Evolutionary conservation across 2,888 invertebrate genomes (phyloP), one percentile per base, ranked within the genome.

Genomic region (Andrena marginata): DNA sequence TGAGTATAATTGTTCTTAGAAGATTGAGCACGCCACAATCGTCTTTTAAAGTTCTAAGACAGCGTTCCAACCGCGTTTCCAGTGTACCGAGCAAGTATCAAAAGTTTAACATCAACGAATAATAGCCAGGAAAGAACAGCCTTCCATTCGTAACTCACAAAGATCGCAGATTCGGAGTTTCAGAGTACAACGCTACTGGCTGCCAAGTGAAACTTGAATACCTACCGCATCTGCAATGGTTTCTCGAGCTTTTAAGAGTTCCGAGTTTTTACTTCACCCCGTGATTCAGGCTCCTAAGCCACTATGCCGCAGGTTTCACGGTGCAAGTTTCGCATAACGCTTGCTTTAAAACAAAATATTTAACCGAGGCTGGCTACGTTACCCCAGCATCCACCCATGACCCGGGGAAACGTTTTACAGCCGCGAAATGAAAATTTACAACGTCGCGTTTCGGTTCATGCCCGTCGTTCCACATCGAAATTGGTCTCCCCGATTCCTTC

Each of bases 401-500:
- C 23, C 56, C 35, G 13, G 31, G 31, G 20, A 71, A 33, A 73
- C 35, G 75, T 49, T 54, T 26, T 49, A 56, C 35, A 35, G 51
- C 42, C n/a, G 23, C 33, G n/a, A 42, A 64, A 78, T 56, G 74
- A 69, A 29, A 63, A 60, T 62, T 42, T 64, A 65, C 54, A 42
- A 42, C 26, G 16, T 23, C 3, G 23, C 23, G 64, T 62, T 62
- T 20, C 20, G 10, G 29, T 33, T 54, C 29, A 16, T 10, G 26
- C 20, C 20, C 35, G 13, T 35, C 48, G 42, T 13, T 29, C 5
- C 65, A 63, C 67, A 72, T 80, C 23, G 35, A 10, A 71, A 80
- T 71, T 62, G 80, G 33, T 42, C 31, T 23, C 35, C 63, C 63
- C 33, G 63, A 68, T 68, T 71, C 56, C 62, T 68, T 68, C 62